Evolutionary conservation across 1,140 invertebrate species (phyloP), one percentile per base, ranked within the genome.

Genomic region (Periplaneta americana): DNA sequence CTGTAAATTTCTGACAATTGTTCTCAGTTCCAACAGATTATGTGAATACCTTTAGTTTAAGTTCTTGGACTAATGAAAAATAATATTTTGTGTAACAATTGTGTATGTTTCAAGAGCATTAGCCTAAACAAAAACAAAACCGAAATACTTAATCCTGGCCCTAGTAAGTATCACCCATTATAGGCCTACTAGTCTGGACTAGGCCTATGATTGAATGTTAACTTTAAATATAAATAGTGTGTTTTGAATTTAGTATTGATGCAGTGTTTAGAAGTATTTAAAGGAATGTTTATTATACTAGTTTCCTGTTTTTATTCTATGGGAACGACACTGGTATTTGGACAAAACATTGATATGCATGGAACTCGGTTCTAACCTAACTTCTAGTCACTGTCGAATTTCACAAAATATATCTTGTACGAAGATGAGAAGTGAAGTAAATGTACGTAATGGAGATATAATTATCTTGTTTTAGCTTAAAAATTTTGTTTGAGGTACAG

Each of bases 1-100:
- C 37, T 78, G 75, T n/a, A 78, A 78, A 78, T 78, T 78, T 82
- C 76, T 78, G 77, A 80, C 79, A 80, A 80, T 80, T 74, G 48
- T 36, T 66, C 74, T 34, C 28, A 36, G 76, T 78, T 78, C 34
- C 2, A 74, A 75, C 22, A 80, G 66, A 80, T 48, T 57, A 57
- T 80, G 66, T 80, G 66, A 80, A 74, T 35, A 66, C 22, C 48
- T 66, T n/a, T 66, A 5, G 48, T n/a, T 66, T 28, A 66, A 66
- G 48, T 66, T 66, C n/a, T 66, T 28, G 48, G 48, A 66, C 48
- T 66, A 66, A 66, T 66, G 48, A 66, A 66, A 28, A 66, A 66
- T 66, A 66, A 66, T 66, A 66, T 66, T 66, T 66, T 13, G 48
- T 66, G 48, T 66, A 66, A 66, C 48, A 28, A 28, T 66, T 66